Percentiles rank a stretch among this genome's conserved stretches.
Conservation (phyloP, 2,888 invertebrate species). For the Drosophila prostipennis region DNA sequence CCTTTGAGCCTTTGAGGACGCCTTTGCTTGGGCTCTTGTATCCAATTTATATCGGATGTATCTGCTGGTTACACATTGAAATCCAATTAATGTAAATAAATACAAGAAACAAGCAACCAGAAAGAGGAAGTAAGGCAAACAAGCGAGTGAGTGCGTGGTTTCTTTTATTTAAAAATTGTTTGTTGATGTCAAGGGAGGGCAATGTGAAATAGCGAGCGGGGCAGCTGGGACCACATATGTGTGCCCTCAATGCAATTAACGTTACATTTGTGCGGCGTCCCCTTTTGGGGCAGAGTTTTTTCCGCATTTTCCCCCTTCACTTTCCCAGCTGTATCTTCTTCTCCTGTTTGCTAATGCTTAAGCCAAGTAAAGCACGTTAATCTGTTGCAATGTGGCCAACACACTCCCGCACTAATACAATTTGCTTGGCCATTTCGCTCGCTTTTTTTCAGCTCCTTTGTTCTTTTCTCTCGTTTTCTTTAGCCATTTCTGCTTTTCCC, state of each 20-base stretch:
- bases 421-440: conserved; percentile 58
- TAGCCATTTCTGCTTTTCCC: conserved; percentile 15
- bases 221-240: conserved; percentile 21
- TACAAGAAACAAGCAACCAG: conserved; percentile 52
- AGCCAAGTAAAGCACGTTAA: conserved; percentile 69
- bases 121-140: conserved; percentile 36
- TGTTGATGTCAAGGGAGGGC: conserved; percentile 21
- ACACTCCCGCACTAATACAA: conserved; percentile 48
- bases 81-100: conserved; percentile 79
- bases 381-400: conserved; percentile 63
- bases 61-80: conserved; percentile 54
- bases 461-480: conserved; percentile 1
- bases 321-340: conserved; percentile 8
- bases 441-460: conserved; percentile 23
- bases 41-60: conserved; percentile 41
- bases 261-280: conserved; percentile 69
- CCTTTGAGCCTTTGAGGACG: conserved; percentile 17
- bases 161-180: conserved; percentile 64
- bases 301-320: not conserved
- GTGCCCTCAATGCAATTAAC: conserved; percentile 72
- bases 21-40: conserved; percentile 7
- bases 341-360: conserved; percentile 63
- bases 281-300: conserved; percentile 47
- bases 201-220: not conserved
- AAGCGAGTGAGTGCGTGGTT: conserved; percentile 59